These are phyloP conservation scores for Nomia melanderi DNA, from an alignment of 1,140 invertebrate species.

Conservation along the genomic window DNA sequence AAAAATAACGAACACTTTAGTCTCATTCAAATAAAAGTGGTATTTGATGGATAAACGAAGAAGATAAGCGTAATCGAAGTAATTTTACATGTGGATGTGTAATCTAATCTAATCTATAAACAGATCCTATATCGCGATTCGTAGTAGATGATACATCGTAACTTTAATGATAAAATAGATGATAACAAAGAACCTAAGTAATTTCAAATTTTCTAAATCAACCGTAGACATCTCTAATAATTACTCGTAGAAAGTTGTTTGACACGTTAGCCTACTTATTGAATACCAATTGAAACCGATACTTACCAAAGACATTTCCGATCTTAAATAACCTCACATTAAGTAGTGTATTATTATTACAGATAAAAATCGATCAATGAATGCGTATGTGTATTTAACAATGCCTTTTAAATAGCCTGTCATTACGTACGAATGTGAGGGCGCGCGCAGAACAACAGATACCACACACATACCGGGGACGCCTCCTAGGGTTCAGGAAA, in stretches of 20 bases:
- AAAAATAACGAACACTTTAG: background rate
- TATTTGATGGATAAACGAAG: background rate
- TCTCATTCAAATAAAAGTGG: background rate
- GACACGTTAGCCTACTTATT: too few relatives aligned
- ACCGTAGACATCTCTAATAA: too few relatives aligned
- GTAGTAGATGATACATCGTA: background rate
- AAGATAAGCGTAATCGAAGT: background rate
- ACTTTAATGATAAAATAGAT: background rate
- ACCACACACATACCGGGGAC: background rate
- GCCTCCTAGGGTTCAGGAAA: slow-evolving; percentile 27
- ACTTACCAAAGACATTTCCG: background rate
- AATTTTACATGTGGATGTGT: background rate
- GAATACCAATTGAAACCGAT: background rate
- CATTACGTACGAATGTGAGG: background rate
- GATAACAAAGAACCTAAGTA: background rate
- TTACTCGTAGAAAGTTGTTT: too few relatives aligned
- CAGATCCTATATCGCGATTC: too few relatives aligned
- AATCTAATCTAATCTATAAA: background rate
- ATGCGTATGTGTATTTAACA: background rate
- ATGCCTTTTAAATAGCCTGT: slow-evolving; percentile 4
- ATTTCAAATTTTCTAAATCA: background rate
- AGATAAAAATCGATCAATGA: background rate
- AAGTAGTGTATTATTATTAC: background rate
- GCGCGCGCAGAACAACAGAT: background rate
- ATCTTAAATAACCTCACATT: background rate